Conservation (phyloP, 2,888 invertebrate genomes). For the Sphinx pinastri region DNA sequence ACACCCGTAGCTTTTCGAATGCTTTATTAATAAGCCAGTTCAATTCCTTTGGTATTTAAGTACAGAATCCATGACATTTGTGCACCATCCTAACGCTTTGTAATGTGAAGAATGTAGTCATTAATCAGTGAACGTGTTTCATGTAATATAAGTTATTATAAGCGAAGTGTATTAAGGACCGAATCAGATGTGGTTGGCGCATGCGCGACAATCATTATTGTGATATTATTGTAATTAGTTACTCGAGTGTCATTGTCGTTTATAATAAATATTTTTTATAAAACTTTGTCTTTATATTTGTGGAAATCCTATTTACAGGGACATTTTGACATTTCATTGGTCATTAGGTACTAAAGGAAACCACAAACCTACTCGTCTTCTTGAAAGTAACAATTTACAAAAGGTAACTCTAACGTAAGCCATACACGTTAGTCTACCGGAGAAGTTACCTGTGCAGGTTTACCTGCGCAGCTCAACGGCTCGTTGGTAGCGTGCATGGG, state of each 20-base stretch:
- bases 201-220: constrained; percentile 8
- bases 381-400: too few species aligned
- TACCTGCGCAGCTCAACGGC: too few species aligned
- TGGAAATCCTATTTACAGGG: background rate
- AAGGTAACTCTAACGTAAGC: too few species aligned
- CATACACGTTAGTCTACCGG: too few species aligned
- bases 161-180: background rate
- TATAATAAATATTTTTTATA: constrained; percentile 30
- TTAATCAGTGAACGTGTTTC: background rate
- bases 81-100: background rate
- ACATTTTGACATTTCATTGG: background rate
- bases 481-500: too few species aligned
- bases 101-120: background rate
- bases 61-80: constrained; percentile 10
- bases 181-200: constrained; percentile 3
- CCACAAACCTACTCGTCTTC: background rate
- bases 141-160: background rate
- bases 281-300: background rate
- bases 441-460: too few species aligned
- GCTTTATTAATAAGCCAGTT: background rate
- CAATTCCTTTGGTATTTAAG: background rate
- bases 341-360: background rate
- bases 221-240: constrained; percentile 30
- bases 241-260: constrained; percentile 33
- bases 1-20: background rate